Conservation (phyloP, 1,140 invertebrate species). For the Magallana ariakensis region DNA sequence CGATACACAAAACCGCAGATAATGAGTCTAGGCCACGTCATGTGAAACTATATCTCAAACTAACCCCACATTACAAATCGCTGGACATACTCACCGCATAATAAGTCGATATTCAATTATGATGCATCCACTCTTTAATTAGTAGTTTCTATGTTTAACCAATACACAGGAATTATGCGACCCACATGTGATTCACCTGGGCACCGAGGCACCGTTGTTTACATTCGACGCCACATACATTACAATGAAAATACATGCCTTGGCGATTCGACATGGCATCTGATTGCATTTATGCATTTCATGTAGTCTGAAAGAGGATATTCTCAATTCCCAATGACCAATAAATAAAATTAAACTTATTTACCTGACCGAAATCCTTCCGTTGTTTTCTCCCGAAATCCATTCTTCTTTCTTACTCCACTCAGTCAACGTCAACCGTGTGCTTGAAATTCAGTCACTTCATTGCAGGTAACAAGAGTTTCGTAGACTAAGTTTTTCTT, state of each 20-base stretch:
- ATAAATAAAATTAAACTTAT: neutral
- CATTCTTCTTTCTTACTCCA: neutral
- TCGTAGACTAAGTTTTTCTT: neutral
- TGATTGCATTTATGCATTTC: neutral
- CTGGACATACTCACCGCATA: neutral
- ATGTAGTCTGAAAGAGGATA: neutral
- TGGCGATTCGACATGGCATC: neutral
- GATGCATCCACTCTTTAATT: neutral
- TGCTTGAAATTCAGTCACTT: neutral
- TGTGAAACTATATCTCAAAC: too few relatives aligned
- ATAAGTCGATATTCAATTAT: neutral
- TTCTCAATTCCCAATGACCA: neutral
- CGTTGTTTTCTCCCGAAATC: neutral
- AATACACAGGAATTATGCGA: neutral
- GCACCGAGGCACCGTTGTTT: neutral
- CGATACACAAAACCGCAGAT: constrained; percentile 35
- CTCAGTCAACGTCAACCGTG: constrained; percentile 9
- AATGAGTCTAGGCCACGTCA: neutral
- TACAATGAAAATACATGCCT: neutral
- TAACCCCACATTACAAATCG: too few relatives aligned
- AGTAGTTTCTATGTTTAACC: neutral
- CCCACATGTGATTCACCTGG: constrained; percentile 5
- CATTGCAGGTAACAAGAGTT: neutral
- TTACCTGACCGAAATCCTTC: constrained; percentile 25
- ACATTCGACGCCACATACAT: neutral